These are phyloP conservation scores for Paragorgia papillata DNA, from an alignment of 92 coral and sea anemone genomes.

Conservation along the genomic window DNA sequence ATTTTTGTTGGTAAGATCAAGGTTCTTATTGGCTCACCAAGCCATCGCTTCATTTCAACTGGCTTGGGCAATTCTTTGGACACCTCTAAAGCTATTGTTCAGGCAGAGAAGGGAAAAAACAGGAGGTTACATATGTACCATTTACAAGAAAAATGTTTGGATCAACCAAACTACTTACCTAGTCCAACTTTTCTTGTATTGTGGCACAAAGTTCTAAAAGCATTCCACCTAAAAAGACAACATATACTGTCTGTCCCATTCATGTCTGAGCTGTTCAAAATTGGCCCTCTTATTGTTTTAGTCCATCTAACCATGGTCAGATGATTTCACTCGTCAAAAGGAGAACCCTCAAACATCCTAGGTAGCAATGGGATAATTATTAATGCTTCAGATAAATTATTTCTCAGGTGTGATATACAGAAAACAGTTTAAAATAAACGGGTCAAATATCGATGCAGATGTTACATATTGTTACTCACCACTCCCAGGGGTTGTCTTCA, in stretches of 20 bases:
- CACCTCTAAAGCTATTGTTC: slow-evolving; percentile 75
- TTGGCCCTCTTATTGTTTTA: too few species aligned
- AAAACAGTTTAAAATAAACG: too few species aligned
- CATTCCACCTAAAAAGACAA: slow-evolving; percentile 82
- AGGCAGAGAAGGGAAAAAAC: background rate
- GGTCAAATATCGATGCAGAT: background rate
- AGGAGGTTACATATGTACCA: background rate
- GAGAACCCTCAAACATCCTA: too few species aligned
- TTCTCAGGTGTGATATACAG: too few species aligned
- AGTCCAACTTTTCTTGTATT: slow-evolving; percentile 86
- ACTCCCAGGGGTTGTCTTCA: slow-evolving; percentile 90
- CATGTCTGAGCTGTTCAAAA: too few species aligned
- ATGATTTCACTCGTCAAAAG: too few species aligned
- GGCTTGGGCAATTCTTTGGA: slow-evolving; percentile 77
- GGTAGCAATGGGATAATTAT: too few species aligned
- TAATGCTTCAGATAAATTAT: too few species aligned
- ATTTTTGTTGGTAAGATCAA: slow-evolving; percentile 80
- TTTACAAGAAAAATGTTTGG: too few species aligned
- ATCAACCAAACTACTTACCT: slow-evolving; percentile 54
- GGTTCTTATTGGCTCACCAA: slow-evolving; percentile 94
- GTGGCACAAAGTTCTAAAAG: slow-evolving; percentile 76
- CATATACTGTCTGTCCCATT: too few species aligned
- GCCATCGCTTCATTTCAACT: slow-evolving; percentile 84
- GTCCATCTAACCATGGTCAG: too few species aligned
- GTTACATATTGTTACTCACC: slow-evolving; percentile 54